These are phyloP conservation scores for Adelognathus sp. DNA, from an alignment of 2,888 invertebrate genomes.

Conservation along the genomic window DNA sequence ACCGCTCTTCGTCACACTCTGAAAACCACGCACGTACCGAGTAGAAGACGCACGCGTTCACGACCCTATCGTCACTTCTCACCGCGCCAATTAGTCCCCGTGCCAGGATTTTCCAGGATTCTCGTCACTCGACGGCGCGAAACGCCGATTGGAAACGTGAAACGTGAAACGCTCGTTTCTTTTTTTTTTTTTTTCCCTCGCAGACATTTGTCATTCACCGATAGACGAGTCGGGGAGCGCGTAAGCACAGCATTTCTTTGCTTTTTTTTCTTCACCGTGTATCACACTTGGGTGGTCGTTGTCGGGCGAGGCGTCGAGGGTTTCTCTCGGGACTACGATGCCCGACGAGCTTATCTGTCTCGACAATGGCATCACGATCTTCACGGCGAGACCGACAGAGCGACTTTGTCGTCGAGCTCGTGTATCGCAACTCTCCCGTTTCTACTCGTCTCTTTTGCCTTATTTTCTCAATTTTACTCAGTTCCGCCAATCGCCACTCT, in stretches of 20 bases:
- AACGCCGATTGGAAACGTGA: slow-evolving; percentile 18
- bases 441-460: not conserved
- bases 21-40: slow-evolving; percentile 49
- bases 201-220: slow-evolving; percentile 76
- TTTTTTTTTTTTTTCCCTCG: too few relatives aligned
- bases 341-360: slow-evolving; percentile 72
- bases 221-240: slow-evolving; percentile 60
- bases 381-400: slow-evolving; percentile 61
- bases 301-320: slow-evolving; percentile 53
- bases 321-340: slow-evolving; percentile 51
- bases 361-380: slow-evolving; percentile 75
- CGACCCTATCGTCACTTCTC: slow-evolving; percentile 52
- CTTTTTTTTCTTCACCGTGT: slow-evolving; percentile 31
- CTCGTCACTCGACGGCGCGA: slow-evolving; percentile 24
- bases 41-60: slow-evolving; percentile 51
- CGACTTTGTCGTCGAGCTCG: slow-evolving; percentile 57
- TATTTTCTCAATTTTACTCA: slow-evolving; percentile 32
- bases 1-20: slow-evolving; percentile 12
- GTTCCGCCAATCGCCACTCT: too few relatives aligned
- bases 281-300: slow-evolving; percentile 75
- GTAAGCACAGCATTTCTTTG: slow-evolving; percentile 25
- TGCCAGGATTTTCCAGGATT: slow-evolving; percentile 56
- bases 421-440: slow-evolving; percentile 20
- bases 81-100: slow-evolving; percentile 57
- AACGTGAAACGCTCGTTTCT: slow-evolving; percentile 11